Conservation (phyloP, 2,113 vertebrate species). For the Piliocolobus tephrosceles region DNA sequence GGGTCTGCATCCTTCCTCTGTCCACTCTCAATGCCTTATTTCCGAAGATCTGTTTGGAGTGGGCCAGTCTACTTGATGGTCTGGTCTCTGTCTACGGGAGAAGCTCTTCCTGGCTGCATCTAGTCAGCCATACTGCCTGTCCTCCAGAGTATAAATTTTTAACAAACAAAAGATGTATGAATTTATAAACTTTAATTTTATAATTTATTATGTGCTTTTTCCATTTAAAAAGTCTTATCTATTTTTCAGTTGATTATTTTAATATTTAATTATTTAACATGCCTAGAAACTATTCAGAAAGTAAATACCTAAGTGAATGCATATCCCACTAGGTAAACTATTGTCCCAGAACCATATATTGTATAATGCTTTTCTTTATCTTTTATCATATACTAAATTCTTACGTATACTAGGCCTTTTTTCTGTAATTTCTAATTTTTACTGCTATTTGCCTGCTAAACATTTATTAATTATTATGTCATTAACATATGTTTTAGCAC, state of each 20-base stretch:
- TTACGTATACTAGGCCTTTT: neutral
- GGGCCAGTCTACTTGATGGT: too few relatives aligned
- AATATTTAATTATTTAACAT: neutral
- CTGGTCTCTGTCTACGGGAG: too few relatives aligned
- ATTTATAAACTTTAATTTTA: neutral
- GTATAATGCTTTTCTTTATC: neutral
- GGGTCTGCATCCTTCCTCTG: too few relatives aligned
- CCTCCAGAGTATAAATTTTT: neutral
- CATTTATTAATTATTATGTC: neutral
- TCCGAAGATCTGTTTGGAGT: too few relatives aligned
- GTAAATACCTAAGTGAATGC: neutral
- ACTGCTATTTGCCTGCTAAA: neutral
- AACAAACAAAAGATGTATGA: neutral
- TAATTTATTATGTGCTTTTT: neutral
- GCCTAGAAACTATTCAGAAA: neutral
- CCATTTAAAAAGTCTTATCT: neutral
- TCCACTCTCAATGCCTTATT: too few relatives aligned
- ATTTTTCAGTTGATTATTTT: neutral
- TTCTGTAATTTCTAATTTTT: neutral
- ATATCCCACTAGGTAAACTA: too few relatives aligned
- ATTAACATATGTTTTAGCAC: neutral
- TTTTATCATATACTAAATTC: neutral
- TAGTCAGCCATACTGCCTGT: too few relatives aligned
- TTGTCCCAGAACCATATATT: neutral
- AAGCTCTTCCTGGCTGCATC: too few relatives aligned